phyloP scores from a whole-genome alignment of 2,113 vertebrate genomes.

The Murina feae region DNA sequence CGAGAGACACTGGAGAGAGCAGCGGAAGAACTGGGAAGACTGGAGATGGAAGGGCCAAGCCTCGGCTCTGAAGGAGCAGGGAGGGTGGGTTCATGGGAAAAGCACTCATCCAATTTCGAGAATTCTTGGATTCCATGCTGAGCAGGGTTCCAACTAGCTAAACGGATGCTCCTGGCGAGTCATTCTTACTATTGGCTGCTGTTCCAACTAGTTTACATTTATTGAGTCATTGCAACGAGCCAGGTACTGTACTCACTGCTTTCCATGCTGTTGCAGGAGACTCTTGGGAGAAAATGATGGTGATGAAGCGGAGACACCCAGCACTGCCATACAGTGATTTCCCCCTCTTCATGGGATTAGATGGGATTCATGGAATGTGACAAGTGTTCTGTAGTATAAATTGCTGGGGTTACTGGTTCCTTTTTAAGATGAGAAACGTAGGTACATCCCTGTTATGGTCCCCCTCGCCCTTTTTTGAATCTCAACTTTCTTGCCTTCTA shows the following conservation, averaged over 20 bases:
- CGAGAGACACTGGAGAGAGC: slow-evolving; percentile 10
- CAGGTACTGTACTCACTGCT: neutral
- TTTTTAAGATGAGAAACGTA: slow-evolving; percentile 3
- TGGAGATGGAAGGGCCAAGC: neutral
- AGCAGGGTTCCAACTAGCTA: neutral
- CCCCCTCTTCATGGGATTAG: neutral
- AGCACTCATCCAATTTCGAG: neutral
- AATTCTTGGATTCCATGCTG: neutral
- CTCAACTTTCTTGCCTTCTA: neutral
- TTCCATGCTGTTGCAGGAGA: slow-evolving; percentile 32
- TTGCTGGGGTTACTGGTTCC: neutral
- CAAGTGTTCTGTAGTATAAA: neutral
- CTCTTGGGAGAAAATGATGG: slow-evolving; percentile 31
- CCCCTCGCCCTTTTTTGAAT: neutral
- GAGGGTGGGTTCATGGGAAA: neutral
- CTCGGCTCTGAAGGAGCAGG: neutral
- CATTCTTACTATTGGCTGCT: neutral
- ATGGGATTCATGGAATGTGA: slow-evolving; percentile 10
- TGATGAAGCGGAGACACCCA: neutral
- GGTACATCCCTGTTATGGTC: neutral
- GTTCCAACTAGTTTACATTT: neutral
- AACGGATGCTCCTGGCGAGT: neutral
- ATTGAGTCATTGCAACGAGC: neutral
- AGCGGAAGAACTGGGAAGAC: slow-evolving; percentile 17
- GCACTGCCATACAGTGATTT: neutral